Percentiles rank a stretch among this genome's conserved stretches.
Conservation (phyloP, 2,113 vertebrate genomes). For the Odocoileus virginianus region DNA sequence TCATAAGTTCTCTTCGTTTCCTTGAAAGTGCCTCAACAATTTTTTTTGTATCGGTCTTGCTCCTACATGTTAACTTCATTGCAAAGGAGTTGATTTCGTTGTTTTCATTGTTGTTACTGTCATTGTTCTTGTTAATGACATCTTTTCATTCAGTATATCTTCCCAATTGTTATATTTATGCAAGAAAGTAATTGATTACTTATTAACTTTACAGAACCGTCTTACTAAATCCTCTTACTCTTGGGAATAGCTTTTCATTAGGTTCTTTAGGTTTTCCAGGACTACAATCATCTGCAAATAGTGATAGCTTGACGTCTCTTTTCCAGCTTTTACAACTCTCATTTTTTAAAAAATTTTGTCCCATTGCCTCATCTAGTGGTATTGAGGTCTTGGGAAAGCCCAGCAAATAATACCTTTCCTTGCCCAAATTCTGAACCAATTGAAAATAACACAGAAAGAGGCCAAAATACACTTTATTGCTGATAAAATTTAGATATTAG, state of each 20-base stretch:
- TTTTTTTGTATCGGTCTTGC: neutral
- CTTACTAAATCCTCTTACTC: neutral
- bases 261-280: neutral
- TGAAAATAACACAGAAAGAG: neutral
- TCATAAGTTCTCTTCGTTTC: neutral
- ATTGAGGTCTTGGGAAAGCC: neutral
- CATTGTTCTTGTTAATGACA: neutral
- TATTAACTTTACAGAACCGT: neutral
- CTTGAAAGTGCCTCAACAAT: neutral
- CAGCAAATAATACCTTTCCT: neutral
- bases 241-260: neutral
- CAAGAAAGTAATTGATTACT: neutral
- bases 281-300: neutral
- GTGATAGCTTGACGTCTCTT: neutral
- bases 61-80: neutral
- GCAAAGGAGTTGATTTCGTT: neutral
- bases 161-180: neutral
- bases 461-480: neutral
- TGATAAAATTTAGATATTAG: neutral
- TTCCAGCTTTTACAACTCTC: neutral
- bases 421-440: neutral
- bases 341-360: neutral
- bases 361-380: neutral
- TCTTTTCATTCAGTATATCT: neutral
- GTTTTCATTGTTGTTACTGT: neutral